Conservation (phyloP, 1,140 invertebrate species). For the Globodera rostochiensis region DNA sequence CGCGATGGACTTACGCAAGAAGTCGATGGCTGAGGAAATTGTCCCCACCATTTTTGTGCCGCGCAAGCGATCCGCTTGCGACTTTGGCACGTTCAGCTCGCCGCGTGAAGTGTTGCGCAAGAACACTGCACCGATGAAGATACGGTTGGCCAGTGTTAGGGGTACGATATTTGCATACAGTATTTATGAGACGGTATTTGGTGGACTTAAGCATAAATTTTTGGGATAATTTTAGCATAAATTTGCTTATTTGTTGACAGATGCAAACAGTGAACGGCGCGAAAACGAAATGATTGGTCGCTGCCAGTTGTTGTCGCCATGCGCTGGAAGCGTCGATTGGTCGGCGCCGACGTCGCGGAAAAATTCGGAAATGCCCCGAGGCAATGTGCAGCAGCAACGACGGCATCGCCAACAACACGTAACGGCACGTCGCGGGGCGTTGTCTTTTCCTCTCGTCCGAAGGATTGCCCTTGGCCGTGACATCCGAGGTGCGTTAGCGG, state of each 20-base stretch:
- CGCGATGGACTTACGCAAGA: conserved; percentile 1
- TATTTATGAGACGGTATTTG: background rate
- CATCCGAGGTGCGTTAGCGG: background rate
- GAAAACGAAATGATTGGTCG: background rate
- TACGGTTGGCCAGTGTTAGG: background rate
- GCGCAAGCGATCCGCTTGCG: conserved; percentile 29
- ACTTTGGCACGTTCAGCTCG: conserved; percentile 17
- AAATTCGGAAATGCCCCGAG: background rate
- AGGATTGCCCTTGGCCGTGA: conserved; percentile 19
- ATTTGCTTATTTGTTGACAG: background rate
- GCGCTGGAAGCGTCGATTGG: background rate
- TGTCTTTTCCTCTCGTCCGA: conserved; percentile 25
- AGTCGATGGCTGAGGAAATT: conserved; percentile 18
- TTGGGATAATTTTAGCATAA: background rate
- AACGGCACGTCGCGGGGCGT: background rate
- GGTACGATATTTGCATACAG: background rate
- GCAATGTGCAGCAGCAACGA: background rate
- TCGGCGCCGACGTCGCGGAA: background rate
- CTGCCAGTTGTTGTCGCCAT: background rate
- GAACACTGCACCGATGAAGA: conserved; percentile 8
- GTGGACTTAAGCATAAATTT: background rate
- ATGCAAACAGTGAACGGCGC: background rate
- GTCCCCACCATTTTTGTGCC: conserved; percentile 18
- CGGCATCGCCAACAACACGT: background rate
- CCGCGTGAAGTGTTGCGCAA: background rate